A percentile compares a stretch with the other conserved stretches of the same genome.
These are phyloP conservation scores for Leptobrachium ailaonicum DNA, from an alignment of 2,113 vertebrate genomes.

Conservation along the genomic window DNA sequence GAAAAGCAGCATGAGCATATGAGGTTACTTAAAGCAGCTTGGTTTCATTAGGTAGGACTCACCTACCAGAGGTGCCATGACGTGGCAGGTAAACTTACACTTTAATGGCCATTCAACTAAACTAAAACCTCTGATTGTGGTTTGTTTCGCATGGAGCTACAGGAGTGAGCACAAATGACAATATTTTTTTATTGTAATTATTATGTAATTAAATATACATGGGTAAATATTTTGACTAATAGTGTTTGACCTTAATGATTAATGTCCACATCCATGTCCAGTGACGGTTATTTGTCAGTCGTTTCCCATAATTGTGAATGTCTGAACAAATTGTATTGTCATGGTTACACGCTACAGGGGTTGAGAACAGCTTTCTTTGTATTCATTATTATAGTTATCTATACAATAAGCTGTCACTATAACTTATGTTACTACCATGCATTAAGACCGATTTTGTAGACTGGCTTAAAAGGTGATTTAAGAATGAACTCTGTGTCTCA, in stretches of 20 bases:
- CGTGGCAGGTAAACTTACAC: too few species aligned
- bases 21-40: too few species aligned
- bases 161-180: too few species aligned
- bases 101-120: too few species aligned
- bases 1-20: too few species aligned
- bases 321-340: slow-evolving; percentile 12
- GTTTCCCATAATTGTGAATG: not conserved
- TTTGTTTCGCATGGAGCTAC: too few species aligned
- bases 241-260: slow-evolving; percentile 11
- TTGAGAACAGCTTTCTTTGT: slow-evolving; percentile 1
- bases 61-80: too few species aligned
- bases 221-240: slow-evolving; percentile 9
- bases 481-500: too few species aligned
- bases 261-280: not conserved
- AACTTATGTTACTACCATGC: not conserved
- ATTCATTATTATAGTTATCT: slow-evolving; percentile 1
- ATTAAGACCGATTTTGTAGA: not conserved
- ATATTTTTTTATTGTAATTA: too few species aligned
- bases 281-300: slow-evolving; percentile 1
- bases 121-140: too few species aligned
- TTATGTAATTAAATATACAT: not conserved
- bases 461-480: not conserved
- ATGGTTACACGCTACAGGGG: not conserved
- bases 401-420: slow-evolving; percentile 35
- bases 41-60: too few species aligned